Conservation (phyloP, 2,113 vertebrate genomes). For the Nanorana parkeri region DNA sequence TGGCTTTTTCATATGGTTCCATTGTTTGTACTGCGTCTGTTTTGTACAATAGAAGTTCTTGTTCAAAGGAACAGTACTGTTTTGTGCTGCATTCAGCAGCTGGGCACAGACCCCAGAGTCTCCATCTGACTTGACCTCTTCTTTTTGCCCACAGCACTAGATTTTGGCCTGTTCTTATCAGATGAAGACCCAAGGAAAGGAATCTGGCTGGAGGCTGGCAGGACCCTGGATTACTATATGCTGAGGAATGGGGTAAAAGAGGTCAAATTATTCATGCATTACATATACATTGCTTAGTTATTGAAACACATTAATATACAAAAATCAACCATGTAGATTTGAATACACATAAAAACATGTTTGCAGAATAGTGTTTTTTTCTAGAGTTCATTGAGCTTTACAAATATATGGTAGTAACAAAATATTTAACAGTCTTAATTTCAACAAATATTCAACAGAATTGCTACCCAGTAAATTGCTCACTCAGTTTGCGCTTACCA, state of each 20-base stretch:
- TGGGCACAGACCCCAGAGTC: neutral
- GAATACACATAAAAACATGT: too few relatives aligned
- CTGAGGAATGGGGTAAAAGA: constrained; percentile 90
- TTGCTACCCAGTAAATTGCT: too few relatives aligned
- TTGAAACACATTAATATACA: neutral
- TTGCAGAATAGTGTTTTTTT: too few relatives aligned
- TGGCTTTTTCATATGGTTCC: constrained; percentile 13
- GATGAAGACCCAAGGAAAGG: constrained; percentile 97
- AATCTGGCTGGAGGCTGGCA: constrained; percentile 96
- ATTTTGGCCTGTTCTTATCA: constrained; percentile 95
- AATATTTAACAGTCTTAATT: too few relatives aligned
- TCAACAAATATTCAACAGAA: too few relatives aligned
- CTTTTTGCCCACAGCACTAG: constrained; percentile 83
- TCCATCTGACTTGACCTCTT: constrained; percentile 40
- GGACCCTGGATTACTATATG: constrained; percentile 99
- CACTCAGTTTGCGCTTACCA: too few relatives aligned
- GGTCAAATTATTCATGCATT: neutral
- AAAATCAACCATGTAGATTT: too few relatives aligned
- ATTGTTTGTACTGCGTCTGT: constrained; percentile 9
- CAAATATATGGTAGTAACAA: too few relatives aligned
- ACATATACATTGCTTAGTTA: neutral
- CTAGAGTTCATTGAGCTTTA: too few relatives aligned
- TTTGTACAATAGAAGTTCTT: constrained; percentile 21
- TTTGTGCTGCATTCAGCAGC: constrained; percentile 1
- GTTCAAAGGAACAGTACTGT: constrained; percentile 33